Base-by-base conservation (phyloP, 2,797 vertebrate genomes). In the Lindbergichthys nudifrons region DNA sequence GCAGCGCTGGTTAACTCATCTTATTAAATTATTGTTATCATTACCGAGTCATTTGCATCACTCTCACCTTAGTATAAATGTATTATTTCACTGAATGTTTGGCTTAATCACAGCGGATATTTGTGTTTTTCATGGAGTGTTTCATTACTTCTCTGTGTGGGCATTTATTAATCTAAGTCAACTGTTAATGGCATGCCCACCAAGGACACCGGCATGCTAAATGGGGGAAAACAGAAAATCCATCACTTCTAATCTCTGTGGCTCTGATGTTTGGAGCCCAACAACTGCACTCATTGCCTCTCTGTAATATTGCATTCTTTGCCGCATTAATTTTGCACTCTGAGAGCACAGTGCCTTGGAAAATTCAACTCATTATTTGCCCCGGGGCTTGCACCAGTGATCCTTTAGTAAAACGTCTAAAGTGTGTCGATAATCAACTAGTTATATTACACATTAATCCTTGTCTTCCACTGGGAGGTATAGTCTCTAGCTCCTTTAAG, bases 191-290 rank as follows among this genome's bases (percentile, higher is more conserved):
- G 51, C 47, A 50, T 68, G 32, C 52, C 70, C 78, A 54, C 71
- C 47, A 59, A 78, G 57, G 73, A 73, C 80, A 65, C 48, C 39
- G 56, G 53, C 47, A 70, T 79, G 62, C 15, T 73, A 62, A 83
- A 77, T 74, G 79, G 45, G 19, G 50, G 54, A 53, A 47, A 83
- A 74, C 59, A 64, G 54, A 70, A 79, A 75, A 81, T 81, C 57
- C 59, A 81, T 88, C 76, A 73, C 39, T 70, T 73, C 60, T 50
- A 67, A 76, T 84, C 72, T 72, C 47, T 65, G 54, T 57, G 73
- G 39, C 64, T 80, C 23, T 64, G 56, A 73, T 67, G 36, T 63
- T 26, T 67, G 11, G 66, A 66, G 52, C 65, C 64, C 47, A 62
- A 63, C 47, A 62, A 73, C 47, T 50, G 58, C 41, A 73, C 19